Evolutionary conservation across 23 tunicate genomes (phyloP).

Genomic region (Diplosoma virens): DNA sequence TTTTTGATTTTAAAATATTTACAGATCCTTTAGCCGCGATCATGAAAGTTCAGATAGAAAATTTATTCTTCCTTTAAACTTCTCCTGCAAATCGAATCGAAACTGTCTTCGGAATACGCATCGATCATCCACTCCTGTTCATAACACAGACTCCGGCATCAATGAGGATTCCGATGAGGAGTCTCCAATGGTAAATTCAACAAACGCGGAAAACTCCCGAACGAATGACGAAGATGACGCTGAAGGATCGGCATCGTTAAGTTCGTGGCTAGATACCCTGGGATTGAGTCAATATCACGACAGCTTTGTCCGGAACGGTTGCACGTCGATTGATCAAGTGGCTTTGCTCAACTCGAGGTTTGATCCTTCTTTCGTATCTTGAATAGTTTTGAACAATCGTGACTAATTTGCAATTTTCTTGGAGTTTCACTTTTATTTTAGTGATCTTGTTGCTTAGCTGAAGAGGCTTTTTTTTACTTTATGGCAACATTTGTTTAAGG

Average conservation of each 20-base stretch:
- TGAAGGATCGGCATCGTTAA: conserved; percentile 24
- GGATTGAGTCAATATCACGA: conserved; percentile 68
- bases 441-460: too few relatives aligned
- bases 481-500: too few relatives aligned
- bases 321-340: conserved; percentile 72
- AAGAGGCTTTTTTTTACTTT: neutral
- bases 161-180: conserved; percentile 24
- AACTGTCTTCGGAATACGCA: too few relatives aligned
- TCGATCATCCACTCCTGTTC: conserved; percentile 11
- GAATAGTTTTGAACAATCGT: neutral
- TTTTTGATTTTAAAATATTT: too few relatives aligned
- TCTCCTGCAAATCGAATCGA: too few relatives aligned
- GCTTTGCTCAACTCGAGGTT: conserved; percentile 60
- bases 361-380: neutral
- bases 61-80: too few relatives aligned
- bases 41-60: too few relatives aligned
- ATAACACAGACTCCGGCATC: conserved; percentile 11
- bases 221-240: neutral
- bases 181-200: neutral
- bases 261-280: conserved; percentile 64
- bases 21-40: too few relatives aligned
- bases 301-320: conserved; percentile 68
- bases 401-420: neutral
- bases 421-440: too few relatives aligned
- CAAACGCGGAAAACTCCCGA: too few relatives aligned